Evolutionary conservation across 2,113 vertebrate species (phyloP).

Genomic region (Xenus cinereus): DNA sequence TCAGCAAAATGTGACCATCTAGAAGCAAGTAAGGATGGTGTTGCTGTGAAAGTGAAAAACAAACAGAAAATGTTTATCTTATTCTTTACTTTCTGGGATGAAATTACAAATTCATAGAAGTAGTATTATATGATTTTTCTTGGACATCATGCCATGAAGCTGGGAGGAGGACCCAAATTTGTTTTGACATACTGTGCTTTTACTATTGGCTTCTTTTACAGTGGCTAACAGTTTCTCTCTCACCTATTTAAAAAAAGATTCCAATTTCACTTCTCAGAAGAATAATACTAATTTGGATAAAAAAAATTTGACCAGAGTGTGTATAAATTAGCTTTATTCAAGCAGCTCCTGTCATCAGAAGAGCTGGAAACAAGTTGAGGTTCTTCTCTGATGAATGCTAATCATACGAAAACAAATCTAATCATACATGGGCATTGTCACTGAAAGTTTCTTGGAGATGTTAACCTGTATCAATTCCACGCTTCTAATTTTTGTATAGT

Average conservation of each 20-base stretch:
- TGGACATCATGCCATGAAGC: not conserved
- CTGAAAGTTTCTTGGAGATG: not conserved
- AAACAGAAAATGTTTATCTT: constrained; percentile 79
- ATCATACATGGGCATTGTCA: not conserved
- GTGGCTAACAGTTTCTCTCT: not conserved
- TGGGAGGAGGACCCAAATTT: not conserved
- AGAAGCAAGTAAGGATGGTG: constrained; percentile 72
- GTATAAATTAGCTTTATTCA: not conserved
- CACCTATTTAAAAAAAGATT: not conserved
- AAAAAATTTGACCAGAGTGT: not conserved
- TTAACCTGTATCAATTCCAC: rapidly evolving
- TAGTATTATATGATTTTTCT: constrained; percentile 62
- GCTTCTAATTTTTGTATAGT: not conserved
- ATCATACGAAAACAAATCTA: not conserved
- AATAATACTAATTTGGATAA: not conserved
- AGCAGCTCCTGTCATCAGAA: not conserved
- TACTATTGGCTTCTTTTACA: not conserved
- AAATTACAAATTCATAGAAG: constrained; percentile 74
- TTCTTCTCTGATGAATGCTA: not conserved
- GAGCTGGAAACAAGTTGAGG: not conserved
- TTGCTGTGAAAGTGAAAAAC: constrained; percentile 74
- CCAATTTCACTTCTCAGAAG: not conserved
- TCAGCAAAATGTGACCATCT: constrained; percentile 82
- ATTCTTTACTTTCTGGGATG: constrained; percentile 63
- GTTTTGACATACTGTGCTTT: constrained; percentile 40